Base-by-base conservation (phyloP, 2,888 invertebrate species). In the Pandemis cinnamomeana region DNA sequence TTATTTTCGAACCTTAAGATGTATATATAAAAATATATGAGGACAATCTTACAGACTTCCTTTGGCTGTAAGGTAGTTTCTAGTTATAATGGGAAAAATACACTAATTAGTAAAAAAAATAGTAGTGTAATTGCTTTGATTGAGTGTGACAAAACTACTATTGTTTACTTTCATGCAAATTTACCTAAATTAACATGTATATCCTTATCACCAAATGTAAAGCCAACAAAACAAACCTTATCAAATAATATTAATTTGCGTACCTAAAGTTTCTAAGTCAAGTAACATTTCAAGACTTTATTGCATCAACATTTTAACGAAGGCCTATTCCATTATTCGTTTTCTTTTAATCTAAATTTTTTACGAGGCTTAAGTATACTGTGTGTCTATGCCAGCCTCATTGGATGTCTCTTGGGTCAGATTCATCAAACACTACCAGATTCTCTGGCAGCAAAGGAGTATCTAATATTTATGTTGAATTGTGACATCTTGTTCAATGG, bases 181-280 rank as follows among this genome's bases (percentile, higher is more conserved):
- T 51, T 51, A 55, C 20, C 55, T 58, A 58, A 58, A 58, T 11
- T 58, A 20, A 61, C 36, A 20, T 63, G 44, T 44, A n/a, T 61
- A 6, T 10, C 7, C 46, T 42, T 44, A 63, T 63, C 44, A 44
- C 2, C 62, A 63, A 61, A 8, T 58, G 58, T 27, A 27, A 15
- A 63, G 36, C n/a, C 10, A 44, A 10, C 11, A 46, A 63, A 63
- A 63, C 42, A 63, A 63, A 63, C 20, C 20, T 11, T 63, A 63
- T 27, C 63, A 46, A 63, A 11, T 63, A n/a, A 44, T 63, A 41
- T 63, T 63, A 44, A 46, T 46, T 46, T 8, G 20, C 20, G 20
- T 46, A 63, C 44, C 63, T 11, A 13, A 46, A 44, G 46, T 46
- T 44, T 3, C 63, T 63, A 63, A 63, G 63, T 60, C 36, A 63